These are phyloP conservation scores for Cheiracanthium punctorium DNA, from an alignment of 2,888 invertebrate genomes.

Conservation along the genomic window DNA sequence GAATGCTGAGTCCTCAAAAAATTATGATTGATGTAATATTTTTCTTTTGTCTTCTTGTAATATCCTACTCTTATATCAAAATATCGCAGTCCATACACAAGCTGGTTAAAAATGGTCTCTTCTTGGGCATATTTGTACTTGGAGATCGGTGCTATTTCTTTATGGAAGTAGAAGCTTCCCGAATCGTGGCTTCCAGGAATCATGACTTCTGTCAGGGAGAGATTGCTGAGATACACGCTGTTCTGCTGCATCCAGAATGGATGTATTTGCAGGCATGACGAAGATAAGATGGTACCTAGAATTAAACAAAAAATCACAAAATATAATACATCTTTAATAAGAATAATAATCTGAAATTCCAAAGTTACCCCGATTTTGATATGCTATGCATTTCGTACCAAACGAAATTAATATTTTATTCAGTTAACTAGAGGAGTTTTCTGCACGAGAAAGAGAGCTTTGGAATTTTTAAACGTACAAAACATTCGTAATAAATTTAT, in stretches of 20 bases:
- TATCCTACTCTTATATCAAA: constrained; percentile 65
- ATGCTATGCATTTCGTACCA: no score
- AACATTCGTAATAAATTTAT: no score
- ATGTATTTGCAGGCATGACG: constrained; percentile 83
- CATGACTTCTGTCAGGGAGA: constrained; percentile 51
- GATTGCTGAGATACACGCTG: constrained; percentile 74
- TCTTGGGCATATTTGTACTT: constrained; percentile 71
- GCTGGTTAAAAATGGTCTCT: constrained; percentile 69
- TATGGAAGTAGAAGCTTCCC: constrained; percentile 63
- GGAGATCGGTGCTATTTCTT: constrained; percentile 19
- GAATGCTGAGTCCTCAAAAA: constrained; percentile 54
- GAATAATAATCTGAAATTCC: no score
- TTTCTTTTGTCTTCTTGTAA: constrained; percentile 39
- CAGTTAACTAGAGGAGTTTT: no score
- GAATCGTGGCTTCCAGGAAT: constrained; percentile 72
- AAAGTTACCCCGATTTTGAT: no score
- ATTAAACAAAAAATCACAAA: background rate
- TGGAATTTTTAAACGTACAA: no score
- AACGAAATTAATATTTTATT: no score
- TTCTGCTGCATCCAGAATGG: constrained; percentile 90
- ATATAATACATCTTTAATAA: no score
- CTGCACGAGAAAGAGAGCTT: no score
- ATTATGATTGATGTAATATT: constrained; percentile 68
- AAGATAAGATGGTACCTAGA: constrained; percentile 2
- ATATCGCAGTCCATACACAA: constrained; percentile 67